Conservation (phyloP, 1,140 invertebrate species). For the Formica exsecta region DNA sequence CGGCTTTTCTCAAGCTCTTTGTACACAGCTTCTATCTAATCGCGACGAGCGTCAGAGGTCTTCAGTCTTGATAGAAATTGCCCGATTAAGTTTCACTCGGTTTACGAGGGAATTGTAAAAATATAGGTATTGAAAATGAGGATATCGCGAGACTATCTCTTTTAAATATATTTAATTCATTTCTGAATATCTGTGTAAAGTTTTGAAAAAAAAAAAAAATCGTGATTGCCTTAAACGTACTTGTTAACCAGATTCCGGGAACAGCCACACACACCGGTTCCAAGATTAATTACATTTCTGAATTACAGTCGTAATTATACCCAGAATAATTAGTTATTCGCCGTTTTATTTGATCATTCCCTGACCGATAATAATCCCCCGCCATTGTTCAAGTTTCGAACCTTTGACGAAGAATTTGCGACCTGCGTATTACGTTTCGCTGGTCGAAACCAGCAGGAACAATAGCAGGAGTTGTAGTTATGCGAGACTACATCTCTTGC, state of each 20-base stretch:
- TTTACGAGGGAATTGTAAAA: neutral
- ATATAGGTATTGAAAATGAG: neutral
- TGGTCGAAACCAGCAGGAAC: neutral
- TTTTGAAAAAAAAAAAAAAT: conserved; percentile 9
- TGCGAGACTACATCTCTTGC: conserved; percentile 12
- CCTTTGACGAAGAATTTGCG: conserved; percentile 50
- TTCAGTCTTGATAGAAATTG: conserved; percentile 33
- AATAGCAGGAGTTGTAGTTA: conserved; percentile 31
- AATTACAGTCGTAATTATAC: conserved; percentile 24
- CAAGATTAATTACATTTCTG: neutral
- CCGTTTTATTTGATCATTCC: conserved; percentile 24
- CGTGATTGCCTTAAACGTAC: neutral
- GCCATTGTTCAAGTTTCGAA: conserved; percentile 14
- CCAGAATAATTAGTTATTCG: conserved; percentile 23
- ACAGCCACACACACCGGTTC: neutral
- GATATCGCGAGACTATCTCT: neutral
- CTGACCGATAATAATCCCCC: conserved; percentile 12
- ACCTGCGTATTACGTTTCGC: conserved; percentile 21
- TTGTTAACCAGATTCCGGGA: neutral
- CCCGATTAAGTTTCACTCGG: neutral
- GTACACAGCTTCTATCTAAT: conserved; percentile 26
- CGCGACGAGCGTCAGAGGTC: neutral
- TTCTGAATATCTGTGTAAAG: neutral
- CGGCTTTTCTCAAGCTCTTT: conserved; percentile 42
- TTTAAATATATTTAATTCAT: neutral